Evolutionary conservation across 2,113 vertebrate species (phyloP).

Genomic region (Azemiops feae): DNA sequence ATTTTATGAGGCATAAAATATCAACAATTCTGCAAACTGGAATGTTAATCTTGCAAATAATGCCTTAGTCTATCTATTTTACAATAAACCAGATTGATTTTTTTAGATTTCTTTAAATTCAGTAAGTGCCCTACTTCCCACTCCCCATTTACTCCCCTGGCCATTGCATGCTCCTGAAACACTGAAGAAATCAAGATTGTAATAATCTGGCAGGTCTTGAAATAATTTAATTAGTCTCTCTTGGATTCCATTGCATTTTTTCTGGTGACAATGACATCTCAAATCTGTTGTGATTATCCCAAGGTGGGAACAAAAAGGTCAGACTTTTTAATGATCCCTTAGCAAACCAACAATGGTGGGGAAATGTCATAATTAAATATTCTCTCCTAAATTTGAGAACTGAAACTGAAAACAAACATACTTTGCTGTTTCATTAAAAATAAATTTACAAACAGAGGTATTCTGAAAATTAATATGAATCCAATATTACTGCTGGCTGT

Average conservation of each 20-base stretch:
- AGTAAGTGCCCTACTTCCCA: conserved; percentile 19
- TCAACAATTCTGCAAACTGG: conserved; percentile 53
- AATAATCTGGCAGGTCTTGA: conserved; percentile 49
- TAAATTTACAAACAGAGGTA: background rate
- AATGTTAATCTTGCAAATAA: conserved; percentile 62
- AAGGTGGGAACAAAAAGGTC: conserved; percentile 55
- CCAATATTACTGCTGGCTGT: background rate
- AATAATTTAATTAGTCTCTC: conserved; percentile 64
- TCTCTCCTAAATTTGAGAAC: conserved; percentile 25
- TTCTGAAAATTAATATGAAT: rapidly evolving
- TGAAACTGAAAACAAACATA: background rate
- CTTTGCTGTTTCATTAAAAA: background rate
- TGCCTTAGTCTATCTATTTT: conserved; percentile 49
- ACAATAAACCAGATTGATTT: conserved; percentile 54
- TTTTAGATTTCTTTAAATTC: conserved; percentile 55
- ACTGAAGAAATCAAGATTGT: conserved; percentile 24
- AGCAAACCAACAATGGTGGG: conserved; percentile 48
- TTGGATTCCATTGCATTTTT: conserved; percentile 53
- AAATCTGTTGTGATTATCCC: conserved; percentile 56
- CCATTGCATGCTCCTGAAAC: conserved; percentile 29
- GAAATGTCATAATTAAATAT: conserved; percentile 49
- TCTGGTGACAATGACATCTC: conserved; percentile 55
- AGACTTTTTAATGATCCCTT: conserved; percentile 56
- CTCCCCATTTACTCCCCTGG: background rate
- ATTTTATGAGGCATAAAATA: conserved; percentile 43